A percentile compares a stretch with the other conserved stretches of the same genome.
Evolutionary conservation across 2,888 invertebrate species (phyloP).

Genomic region (Pammene aurita): DNA sequence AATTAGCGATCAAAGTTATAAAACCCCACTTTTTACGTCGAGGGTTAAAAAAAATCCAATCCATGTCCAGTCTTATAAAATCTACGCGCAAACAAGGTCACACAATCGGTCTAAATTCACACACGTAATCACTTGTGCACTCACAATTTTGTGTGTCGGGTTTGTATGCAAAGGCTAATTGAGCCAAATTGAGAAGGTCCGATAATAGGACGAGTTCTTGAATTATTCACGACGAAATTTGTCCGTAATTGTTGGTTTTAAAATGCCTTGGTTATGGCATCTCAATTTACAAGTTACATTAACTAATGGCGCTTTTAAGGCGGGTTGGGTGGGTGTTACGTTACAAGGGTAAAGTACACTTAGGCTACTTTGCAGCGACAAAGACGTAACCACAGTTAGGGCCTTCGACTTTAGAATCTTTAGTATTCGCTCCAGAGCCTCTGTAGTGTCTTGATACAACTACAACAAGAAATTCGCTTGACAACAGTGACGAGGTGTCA

Average conservation of each 20-base stretch:
- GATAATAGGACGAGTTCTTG: conserved; percentile 25
- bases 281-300: conserved; percentile 32
- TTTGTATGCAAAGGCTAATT: conserved; percentile 35
- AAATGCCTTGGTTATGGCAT: conserved; percentile 20
- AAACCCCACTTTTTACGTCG: too few species aligned
- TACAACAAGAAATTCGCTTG: too few species aligned
- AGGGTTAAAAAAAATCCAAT: too few species aligned
- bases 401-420: too few species aligned
- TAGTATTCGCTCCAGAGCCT: too few species aligned
- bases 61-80: too few species aligned
- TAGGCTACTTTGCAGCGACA: neutral
- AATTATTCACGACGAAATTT: conserved; percentile 22
- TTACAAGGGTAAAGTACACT: conserved; percentile 5
- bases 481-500: too few species aligned
- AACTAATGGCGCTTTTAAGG: conserved; percentile 33
- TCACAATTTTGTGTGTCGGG: conserved; percentile 26
- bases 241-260: conserved; percentile 26
- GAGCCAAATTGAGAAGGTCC: conserved; percentile 22
- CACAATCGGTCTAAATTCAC: conserved; percentile 32
- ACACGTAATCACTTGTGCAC: conserved; percentile 36
- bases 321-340: conserved; percentile 7
- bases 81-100: conserved; percentile 24
- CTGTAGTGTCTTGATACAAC: too few species aligned
- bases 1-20: too few species aligned
- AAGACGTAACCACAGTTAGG: too few species aligned